Evolutionary conservation across 2,888 invertebrate species (phyloP).

Genomic region (Meiosimyza platycephala): DNA sequence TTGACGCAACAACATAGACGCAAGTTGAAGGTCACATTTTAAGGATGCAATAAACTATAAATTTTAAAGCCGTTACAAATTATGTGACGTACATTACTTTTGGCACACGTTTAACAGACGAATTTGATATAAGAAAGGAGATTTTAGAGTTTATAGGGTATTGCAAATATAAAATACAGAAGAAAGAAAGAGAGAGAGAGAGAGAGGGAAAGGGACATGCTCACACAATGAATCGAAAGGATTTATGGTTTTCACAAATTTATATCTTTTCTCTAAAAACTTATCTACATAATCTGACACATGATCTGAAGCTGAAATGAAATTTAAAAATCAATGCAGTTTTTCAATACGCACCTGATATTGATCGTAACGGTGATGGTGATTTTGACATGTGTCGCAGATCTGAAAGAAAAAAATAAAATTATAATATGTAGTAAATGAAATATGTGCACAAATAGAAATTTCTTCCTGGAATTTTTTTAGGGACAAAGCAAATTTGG

Average conservation of each 20-base stretch:
- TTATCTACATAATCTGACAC: constrained; percentile 19
- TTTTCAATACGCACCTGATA: constrained; percentile 60
- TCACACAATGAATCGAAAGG: constrained; percentile 27
- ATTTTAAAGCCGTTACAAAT: constrained; percentile 20
- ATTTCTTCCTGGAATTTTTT: constrained; percentile 3
- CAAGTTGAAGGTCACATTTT: constrained; percentile 17
- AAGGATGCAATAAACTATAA: constrained; percentile 17
- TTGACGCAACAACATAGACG: background rate
- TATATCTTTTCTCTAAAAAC: background rate
- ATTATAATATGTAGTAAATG: constrained; percentile 21
- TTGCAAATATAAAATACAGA: too few relatives aligned
- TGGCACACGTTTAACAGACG: constrained; percentile 32
- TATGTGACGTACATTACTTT: constrained; percentile 18
- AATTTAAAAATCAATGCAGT: constrained; percentile 9
- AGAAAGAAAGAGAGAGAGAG: too few relatives aligned
- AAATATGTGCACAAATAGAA: background rate
- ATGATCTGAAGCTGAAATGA: constrained; percentile 19
- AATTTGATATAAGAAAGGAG: too few relatives aligned
- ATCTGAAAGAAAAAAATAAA: constrained; percentile 41
- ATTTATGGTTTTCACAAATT: constrained; percentile 8
- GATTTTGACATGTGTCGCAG: constrained; percentile 66
- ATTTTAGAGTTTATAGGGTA: too few relatives aligned
- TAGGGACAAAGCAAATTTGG: background rate
- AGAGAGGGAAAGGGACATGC: constrained; percentile 6
- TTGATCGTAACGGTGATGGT: constrained; percentile 63